Percentiles rank a stretch among this genome's conserved stretches.
Evolutionary conservation across 2,113 vertebrate species (phyloP).

Genomic region (Prunella himalayana): DNA sequence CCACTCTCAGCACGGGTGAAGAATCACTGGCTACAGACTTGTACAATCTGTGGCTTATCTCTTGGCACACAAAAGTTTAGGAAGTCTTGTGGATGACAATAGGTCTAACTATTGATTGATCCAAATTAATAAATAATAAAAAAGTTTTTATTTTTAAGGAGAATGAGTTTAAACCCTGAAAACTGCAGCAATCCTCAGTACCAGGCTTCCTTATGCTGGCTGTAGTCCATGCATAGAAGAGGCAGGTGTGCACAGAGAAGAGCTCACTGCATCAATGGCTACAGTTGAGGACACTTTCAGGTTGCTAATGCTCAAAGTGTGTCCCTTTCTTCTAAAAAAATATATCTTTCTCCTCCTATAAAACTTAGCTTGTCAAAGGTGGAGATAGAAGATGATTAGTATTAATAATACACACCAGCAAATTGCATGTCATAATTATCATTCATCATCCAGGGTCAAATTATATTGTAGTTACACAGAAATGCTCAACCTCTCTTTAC

Average conservation of each 20-base stretch:
- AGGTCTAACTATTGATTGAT: background rate
- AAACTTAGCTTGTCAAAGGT: background rate
- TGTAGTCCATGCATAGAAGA: background rate
- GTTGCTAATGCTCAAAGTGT: background rate
- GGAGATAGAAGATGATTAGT: background rate
- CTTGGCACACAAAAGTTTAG: background rate
- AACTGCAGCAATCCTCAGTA: background rate
- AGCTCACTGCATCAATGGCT: background rate
- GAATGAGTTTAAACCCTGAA: background rate
- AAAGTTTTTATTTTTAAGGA: background rate
- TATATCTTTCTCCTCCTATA: background rate
- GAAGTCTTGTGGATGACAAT: accelerated
- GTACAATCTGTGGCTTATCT: accelerated
- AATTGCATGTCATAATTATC: background rate
- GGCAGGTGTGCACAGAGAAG: background rate
- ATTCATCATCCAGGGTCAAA: background rate
- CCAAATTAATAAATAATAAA: background rate
- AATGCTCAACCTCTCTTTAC: background rate
- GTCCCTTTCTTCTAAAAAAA: background rate
- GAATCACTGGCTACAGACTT: background rate
- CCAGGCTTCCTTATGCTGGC: background rate
- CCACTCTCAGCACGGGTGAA: background rate
- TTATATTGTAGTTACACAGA: background rate
- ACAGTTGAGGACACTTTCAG: background rate
- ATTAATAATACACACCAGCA: background rate